Base-by-base conservation (phyloP, 2,888 invertebrate species). In the Oxytorus armatus region DNA sequence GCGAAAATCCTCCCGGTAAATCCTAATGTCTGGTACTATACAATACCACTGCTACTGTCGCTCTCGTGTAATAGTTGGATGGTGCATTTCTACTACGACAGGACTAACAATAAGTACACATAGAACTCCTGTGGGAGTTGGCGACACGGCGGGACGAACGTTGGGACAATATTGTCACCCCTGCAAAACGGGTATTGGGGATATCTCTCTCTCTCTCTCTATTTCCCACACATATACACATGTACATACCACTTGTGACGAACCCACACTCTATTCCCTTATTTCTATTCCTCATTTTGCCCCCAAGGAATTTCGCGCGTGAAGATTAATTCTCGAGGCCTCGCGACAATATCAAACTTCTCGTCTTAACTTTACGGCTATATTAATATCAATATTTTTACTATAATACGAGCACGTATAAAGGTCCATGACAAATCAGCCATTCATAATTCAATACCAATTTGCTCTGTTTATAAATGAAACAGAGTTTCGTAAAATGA, bases 61-160 rank as follows among this genome's bases (percentile, higher is more conserved):
- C 23, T 29, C 18, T 3, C 18, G 25, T 4, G 10, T 65, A 44
- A 76, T 63, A 76, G 53, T 69, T 63, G 59, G 25, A 1, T 36
- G 42, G 23, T 49, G 49, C 39, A 59, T 51, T 49, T 49, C 72
- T 53, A 59, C 47, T 42, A 55, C 68, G 61, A 68, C 66, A 76
- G 61, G 47, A 77, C 79, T 76, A 80, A 77, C 79, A 80, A 77
- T 77, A 73, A 76, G 79, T 80, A 80, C 79, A 80, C 79, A 68
- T 49, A 42, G 63, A 80, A 80, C 68, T 80, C 76, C 63, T 29
- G 33, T 11, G 76, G 76, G 79, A 80, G 72, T 76, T 53, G 73
- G 63, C 44, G 78, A 69, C 68, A 55, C 74, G 63, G 63, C 23
- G 23, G 65, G 44, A 55, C 55, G 61, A 61, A 61, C 68, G 72